Evolutionary conservation across 2,113 vertebrate genomes (phyloP), one percentile per base, ranked within the genome.

Genomic region (Halichoeres trimaculatus): DNA sequence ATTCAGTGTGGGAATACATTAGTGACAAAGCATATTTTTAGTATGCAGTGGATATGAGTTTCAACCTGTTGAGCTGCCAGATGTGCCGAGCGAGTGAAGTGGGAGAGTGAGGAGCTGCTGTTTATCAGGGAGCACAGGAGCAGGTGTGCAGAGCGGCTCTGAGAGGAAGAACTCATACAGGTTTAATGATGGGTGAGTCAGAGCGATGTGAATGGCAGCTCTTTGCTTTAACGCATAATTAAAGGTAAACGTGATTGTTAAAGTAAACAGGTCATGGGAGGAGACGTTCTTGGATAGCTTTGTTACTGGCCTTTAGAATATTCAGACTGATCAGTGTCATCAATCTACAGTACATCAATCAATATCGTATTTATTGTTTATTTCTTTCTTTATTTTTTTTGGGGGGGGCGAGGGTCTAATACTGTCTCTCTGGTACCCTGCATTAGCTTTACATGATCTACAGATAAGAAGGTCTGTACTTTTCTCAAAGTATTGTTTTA

Each of bases 21-120:
- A 64, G 40, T 12, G 16, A 45, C 17, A n/a, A 47, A 16, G 43
- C 45, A 20, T 20, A 48, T 48, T 48, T 20, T 20, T 48, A 57
- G 20, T 16, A 24, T 23, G 30, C 5, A 17, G 14, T 45, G 17
- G 38, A 70, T 71, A n/a, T 70, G 60, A 20, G 24, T 63, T 74
- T 34, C 53, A 81, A 80, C 52, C 35, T 51, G 77, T 67, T 61
- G 60, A 66, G 38, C 38, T 55, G 60, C 57, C 75, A 58, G 71
- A 68, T 74, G 71, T 61, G 67, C 35, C 48, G 45, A 55, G 58
- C 12, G 10, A 56, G 68, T 23, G 17, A 56, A 60, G 45, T 2
- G 12, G 19, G 12, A 56, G 23, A 1, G 19, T 38, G 24, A 30
- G 45, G 24, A 57, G 50, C 34, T 3, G 3, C 34, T 62, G 62